Evolutionary conservation across 2,113 vertebrate genomes (phyloP).

Genomic region (Callaeas wilsoni): DNA sequence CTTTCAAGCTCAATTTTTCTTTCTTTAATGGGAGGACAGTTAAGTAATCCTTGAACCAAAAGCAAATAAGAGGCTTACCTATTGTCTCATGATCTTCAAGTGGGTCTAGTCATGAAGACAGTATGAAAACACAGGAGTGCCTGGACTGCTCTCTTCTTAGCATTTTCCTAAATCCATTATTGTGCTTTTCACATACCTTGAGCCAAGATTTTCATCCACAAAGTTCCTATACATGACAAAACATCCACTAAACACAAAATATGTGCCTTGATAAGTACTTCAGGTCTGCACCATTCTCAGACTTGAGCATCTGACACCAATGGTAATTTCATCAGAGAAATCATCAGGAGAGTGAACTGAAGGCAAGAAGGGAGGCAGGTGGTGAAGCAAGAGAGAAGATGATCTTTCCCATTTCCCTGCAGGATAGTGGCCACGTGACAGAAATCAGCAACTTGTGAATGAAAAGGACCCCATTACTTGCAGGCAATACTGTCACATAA

Average conservation of each 20-base stretch:
- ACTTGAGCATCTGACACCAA: not conserved
- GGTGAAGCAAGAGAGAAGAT: not conserved
- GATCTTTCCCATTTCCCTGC: not conserved
- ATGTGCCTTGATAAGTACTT: not conserved
- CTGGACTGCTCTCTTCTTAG: slow-evolving; percentile 72
- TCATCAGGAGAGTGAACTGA: not conserved
- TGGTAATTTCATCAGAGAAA: not conserved
- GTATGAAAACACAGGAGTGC: slow-evolving; percentile 81
- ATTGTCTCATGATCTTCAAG: slow-evolving; percentile 79
- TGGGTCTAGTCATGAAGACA: slow-evolving; percentile 77
- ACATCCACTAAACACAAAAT: not conserved
- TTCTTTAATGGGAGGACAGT: not conserved
- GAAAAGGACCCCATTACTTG: not conserved
- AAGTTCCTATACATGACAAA: slow-evolving; percentile 67
- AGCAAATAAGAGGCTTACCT: slow-evolving; percentile 48
- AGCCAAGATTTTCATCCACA: slow-evolving; percentile 77
- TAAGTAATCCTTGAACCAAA: not conserved
- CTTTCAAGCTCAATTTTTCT: not conserved
- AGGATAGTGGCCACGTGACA: rapidly evolving
- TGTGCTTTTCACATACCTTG: slow-evolving; percentile 70
- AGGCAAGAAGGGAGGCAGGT: not conserved
- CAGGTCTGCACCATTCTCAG: not conserved
- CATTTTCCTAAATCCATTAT: slow-evolving; percentile 75
- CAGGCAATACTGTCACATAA: not conserved
- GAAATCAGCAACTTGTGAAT: not conserved